These are phyloP conservation scores for Nomada ruficornis DNA, from an alignment of 2,888 invertebrate species.

Conservation along the genomic window DNA sequence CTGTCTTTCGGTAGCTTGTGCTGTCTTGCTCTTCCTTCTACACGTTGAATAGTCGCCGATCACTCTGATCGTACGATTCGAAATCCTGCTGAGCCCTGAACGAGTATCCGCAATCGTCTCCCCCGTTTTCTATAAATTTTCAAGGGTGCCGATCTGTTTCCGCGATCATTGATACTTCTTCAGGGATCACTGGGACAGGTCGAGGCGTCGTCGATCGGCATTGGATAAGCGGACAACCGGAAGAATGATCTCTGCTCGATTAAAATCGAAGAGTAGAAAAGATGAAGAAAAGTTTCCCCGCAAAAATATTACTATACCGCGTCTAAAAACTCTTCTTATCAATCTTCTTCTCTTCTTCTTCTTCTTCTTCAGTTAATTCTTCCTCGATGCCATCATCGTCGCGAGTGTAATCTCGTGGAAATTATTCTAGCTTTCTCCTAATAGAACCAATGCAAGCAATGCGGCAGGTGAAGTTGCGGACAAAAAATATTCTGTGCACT, in stretches of 20 bases:
- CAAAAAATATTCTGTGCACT: not conserved
- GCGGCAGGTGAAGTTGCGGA: not conserved
- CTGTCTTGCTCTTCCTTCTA: not conserved
- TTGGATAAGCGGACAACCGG: constrained; percentile 18
- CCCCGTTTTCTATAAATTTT: no score
- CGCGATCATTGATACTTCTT: not conserved
- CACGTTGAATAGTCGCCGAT: not conserved
- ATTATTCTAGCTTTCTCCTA: not conserved
- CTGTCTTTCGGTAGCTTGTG: constrained; percentile 9
- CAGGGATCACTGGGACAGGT: not conserved
- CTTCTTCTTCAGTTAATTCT: not conserved
- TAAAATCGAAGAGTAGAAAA: constrained; percentile 1
- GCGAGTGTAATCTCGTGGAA: no score
- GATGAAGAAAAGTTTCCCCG: constrained; percentile 9
- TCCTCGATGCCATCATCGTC: not conserved
- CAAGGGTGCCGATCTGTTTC: not conserved
- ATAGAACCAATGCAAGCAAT: not conserved
- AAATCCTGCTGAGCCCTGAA: not conserved
- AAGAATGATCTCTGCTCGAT: constrained; percentile 23
- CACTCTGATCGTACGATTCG: not conserved
- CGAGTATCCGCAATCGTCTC: not conserved
- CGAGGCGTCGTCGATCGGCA: not conserved
- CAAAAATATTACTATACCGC: not conserved
- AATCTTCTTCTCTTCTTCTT: not conserved
- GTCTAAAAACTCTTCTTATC: not conserved